A percentile compares a stretch with the other conserved stretches of the same genome.
Conservation (phyloP, 2,113 vertebrate genomes). For the Nothobranchius furzeri region DNA sequence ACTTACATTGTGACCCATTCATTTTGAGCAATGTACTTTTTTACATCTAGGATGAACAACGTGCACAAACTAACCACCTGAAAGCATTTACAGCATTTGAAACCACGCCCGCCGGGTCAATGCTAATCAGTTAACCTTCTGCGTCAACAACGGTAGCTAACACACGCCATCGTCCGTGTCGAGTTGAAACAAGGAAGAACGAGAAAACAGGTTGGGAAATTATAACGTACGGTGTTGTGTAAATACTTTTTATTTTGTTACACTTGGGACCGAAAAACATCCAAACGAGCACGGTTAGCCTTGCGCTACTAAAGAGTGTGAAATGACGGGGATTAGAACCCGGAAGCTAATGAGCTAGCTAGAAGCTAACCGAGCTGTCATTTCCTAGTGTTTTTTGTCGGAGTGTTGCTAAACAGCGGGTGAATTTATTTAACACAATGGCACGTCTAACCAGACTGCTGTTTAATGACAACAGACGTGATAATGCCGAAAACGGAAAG, state of each 20-base stretch:
- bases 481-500: too few relatives aligned
- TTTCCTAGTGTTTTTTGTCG: background rate
- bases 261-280: fast-evolving
- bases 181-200: slow-evolving; percentile 31
- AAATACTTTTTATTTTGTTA: fast-evolving
- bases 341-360: slow-evolving; percentile 17
- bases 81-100: background rate
- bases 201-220: slow-evolving; percentile 64
- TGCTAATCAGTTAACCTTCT: slow-evolving; percentile 39
- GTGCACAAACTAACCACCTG: slow-evolving; percentile 4
- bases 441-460: background rate
- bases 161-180: slow-evolving; percentile 61
- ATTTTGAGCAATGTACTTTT: too few relatives aligned
- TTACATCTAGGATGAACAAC: too few relatives aligned
- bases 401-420: slow-evolving; percentile 9
- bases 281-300: background rate
- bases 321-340: background rate
- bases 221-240: fast-evolving
- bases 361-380: background rate
- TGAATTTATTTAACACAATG: background rate
- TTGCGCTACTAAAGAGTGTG: background rate
- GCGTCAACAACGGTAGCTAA: slow-evolving; percentile 33
- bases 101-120: slow-evolving; percentile 36
- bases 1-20: too few relatives aligned
- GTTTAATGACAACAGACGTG: background rate